phyloP scores from a whole-genome alignment of 2,113 vertebrate species.

The Pteropus alecto region DNA sequence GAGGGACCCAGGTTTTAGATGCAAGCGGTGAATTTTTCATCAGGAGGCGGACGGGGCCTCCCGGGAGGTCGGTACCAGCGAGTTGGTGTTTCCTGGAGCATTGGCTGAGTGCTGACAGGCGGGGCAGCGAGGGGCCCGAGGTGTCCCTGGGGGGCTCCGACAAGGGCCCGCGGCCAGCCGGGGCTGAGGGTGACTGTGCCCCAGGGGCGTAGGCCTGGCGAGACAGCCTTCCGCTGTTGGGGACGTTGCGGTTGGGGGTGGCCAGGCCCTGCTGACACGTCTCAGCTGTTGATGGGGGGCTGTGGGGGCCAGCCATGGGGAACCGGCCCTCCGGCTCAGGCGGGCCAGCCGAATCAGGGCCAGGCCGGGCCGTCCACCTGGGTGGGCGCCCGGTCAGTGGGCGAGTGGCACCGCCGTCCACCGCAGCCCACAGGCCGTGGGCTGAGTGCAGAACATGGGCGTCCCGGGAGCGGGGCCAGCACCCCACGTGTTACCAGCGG shows the following conservation, averaged over 20 bases:
- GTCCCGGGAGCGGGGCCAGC: no score
- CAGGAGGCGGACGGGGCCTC: neutral
- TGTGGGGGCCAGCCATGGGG: no score
- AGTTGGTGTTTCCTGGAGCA: neutral
- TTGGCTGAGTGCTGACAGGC: neutral
- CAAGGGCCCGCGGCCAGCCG: accelerated
- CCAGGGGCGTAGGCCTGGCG: neutral
- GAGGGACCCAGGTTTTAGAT: neutral
- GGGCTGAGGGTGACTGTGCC: neutral
- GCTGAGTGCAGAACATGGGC: no score
- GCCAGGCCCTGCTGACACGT: neutral
- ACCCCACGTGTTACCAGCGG: neutral
- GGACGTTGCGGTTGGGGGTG: neutral
- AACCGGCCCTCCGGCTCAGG: no score
- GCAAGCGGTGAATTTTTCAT: neutral
- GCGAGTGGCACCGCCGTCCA: no score
- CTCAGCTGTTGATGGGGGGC: neutral
- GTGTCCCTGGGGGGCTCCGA: neutral
- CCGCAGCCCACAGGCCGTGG: no score
- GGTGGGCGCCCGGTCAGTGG: no score
- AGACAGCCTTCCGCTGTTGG: neutral
- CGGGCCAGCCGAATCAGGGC: accelerated
- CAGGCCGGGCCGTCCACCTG: no score
- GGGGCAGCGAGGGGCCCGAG: neutral
- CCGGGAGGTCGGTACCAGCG: neutral